Percentiles rank a stretch among this genome's conserved stretches.
phyloP scores from a whole-genome alignment of 2,797 vertebrate species.

The Ceryle rudis region DNA sequence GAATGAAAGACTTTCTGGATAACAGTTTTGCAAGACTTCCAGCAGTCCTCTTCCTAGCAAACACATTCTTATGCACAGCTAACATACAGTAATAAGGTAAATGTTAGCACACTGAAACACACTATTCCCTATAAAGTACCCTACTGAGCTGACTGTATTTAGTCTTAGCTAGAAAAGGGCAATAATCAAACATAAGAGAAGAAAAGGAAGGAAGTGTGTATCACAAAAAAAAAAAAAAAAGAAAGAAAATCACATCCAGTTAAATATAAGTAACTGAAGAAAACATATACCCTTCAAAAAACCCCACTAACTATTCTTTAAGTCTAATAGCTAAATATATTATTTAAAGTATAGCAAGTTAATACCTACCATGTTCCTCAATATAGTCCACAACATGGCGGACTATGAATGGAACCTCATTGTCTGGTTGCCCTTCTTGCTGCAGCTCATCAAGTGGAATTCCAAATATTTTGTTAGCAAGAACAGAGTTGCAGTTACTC shows the following conservation, averaged over 20 bases:
- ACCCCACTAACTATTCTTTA: not conserved
- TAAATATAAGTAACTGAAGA: not conserved
- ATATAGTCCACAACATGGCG: constrained; percentile 97
- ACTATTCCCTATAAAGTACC: not conserved
- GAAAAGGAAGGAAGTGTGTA: not conserved
- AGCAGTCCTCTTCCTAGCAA: not conserved
- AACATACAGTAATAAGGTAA: not conserved
- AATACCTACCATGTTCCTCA: constrained; percentile 94
- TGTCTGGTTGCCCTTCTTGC: constrained; percentile 90
- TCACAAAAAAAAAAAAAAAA: not conserved
- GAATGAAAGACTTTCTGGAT: not conserved
- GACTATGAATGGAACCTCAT: constrained; percentile 94
- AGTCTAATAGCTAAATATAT: not conserved
- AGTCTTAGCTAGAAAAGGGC: not conserved
- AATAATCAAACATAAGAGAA: not conserved
- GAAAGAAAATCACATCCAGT: not conserved
- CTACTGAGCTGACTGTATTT: not conserved
- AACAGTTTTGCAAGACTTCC: not conserved
- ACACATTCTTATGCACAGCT: not conserved
- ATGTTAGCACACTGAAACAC: not conserved
- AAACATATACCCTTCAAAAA: not conserved
- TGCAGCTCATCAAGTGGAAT: constrained; percentile 96
- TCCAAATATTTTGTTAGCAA: constrained; percentile 93
- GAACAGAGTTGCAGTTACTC: constrained; percentile 91
- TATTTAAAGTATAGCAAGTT: constrained; percentile 14